Evolutionary conservation across 2,113 vertebrate genomes (phyloP).

Genomic region (Rhinopithecus roxellana): DNA sequence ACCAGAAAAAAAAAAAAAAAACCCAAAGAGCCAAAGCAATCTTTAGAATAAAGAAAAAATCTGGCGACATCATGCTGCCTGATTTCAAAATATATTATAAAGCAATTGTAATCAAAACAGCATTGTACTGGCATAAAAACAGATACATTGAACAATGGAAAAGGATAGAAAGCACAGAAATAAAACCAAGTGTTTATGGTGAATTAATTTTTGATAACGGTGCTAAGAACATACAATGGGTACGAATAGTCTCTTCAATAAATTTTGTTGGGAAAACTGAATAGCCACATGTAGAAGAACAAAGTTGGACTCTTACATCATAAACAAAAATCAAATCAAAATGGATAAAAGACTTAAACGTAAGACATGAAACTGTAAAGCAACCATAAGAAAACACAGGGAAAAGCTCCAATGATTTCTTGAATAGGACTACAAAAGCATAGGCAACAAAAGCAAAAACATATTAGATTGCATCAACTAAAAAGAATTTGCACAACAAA

Average conservation of each 20-base stretch:
- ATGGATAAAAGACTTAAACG: background rate
- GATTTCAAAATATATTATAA: background rate
- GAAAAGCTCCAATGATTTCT: background rate
- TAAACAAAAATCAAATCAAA: background rate
- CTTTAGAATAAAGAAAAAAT: background rate
- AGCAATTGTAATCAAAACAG: background rate
- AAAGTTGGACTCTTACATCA: background rate
- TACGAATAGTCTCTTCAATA: background rate
- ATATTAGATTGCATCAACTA: background rate
- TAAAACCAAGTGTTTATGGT: background rate
- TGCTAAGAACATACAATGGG: background rate
- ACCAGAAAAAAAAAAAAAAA: no score
- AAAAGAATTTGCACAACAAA: background rate
- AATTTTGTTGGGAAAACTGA: background rate
- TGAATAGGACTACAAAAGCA: background rate
- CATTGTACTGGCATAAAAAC: background rate
- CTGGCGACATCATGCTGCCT: background rate
- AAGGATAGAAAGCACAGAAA: background rate
- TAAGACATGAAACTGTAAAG: background rate
- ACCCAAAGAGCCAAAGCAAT: background rate
- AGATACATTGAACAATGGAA: background rate
- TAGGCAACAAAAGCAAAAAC: background rate
- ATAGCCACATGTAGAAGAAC: background rate
- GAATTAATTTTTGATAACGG: background rate
- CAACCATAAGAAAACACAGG: background rate